Evolutionary conservation across 92 coral and sea anemone species (phyloP).

Genomic region (Epizoanthus rinbou): DNA sequence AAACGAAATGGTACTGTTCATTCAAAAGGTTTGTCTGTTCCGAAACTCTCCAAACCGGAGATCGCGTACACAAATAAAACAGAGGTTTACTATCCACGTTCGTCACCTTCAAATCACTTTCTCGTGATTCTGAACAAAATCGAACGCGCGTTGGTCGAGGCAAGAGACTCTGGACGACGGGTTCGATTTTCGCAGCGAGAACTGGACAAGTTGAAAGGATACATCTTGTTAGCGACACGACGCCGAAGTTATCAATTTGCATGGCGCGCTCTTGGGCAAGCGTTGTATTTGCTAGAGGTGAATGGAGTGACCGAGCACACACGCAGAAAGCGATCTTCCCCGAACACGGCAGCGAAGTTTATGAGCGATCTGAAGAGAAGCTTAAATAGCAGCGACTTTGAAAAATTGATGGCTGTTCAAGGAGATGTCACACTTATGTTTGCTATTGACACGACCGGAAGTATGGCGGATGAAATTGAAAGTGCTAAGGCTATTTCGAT

Average conservation of each 20-base stretch:
- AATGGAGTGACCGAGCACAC: constrained; percentile 1
- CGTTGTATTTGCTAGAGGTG: constrained; percentile 48
- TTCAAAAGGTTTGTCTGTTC: no score
- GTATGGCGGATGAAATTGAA: constrained; percentile 80
- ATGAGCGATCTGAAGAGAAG: constrained; percentile 62
- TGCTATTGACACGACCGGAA: constrained; percentile 94
- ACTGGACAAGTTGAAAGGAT: constrained; percentile 9
- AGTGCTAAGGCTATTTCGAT: constrained; percentile 79
- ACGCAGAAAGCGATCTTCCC: constrained; percentile 65
- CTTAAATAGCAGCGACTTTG: constrained; percentile 66
- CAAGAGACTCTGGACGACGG: constrained; percentile 46
- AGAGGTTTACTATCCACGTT: constrained; percentile 60
- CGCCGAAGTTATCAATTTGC: constrained; percentile 57
- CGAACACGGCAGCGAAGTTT: constrained; percentile 56
- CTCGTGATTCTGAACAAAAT: constrained; percentile 76
- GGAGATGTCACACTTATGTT: constrained; percentile 94
- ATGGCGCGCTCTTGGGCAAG: constrained; percentile 54
- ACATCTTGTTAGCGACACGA: constrained; percentile 44
- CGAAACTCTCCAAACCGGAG: no score
- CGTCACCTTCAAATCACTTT: constrained; percentile 80
- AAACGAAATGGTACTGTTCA: no score
- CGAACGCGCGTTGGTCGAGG: constrained; percentile 77
- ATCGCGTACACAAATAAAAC: constrained; percentile 41
- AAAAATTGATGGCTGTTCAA: constrained; percentile 85
- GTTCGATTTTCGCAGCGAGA: constrained; percentile 11